Conservation (phyloP, 2,113 vertebrate genomes). For the Tyrannus savana region DNA sequence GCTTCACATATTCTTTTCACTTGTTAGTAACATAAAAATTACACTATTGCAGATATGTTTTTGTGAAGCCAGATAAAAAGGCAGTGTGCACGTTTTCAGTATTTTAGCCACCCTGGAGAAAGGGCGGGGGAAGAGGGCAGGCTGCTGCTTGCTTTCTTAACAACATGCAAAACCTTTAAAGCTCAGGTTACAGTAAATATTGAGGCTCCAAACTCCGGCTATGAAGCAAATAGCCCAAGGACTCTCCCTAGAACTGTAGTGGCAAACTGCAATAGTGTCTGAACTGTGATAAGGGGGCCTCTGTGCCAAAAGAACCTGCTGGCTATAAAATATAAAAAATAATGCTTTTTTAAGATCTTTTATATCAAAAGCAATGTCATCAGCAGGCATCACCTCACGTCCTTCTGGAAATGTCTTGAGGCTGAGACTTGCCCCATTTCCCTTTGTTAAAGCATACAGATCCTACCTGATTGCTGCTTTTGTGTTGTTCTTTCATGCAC, state of each 20-base stretch:
- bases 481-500: neutral
- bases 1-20: neutral
- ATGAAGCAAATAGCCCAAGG: conserved; percentile 1
- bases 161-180: conserved; percentile 27
- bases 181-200: conserved; percentile 11
- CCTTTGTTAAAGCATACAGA: neutral
- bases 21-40: neutral
- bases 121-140: neutral
- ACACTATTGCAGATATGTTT: neutral
- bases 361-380: neutral
- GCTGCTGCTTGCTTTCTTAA: conserved; percentile 34
- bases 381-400: neutral
- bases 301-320: neutral
- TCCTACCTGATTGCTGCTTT: neutral
- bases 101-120: neutral
- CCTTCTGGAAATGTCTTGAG: neutral
- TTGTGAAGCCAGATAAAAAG: neutral
- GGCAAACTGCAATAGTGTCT: neutral
- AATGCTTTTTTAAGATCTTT: neutral
- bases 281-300: neutral
- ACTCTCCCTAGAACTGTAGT: neutral
- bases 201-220: conserved; percentile 4
- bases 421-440: neutral
- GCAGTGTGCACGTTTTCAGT: neutral
- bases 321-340: neutral